These are phyloP conservation scores for Tupiocoris notatus DNA, from an alignment of 2,888 invertebrate genomes.

Conservation along the genomic window DNA sequence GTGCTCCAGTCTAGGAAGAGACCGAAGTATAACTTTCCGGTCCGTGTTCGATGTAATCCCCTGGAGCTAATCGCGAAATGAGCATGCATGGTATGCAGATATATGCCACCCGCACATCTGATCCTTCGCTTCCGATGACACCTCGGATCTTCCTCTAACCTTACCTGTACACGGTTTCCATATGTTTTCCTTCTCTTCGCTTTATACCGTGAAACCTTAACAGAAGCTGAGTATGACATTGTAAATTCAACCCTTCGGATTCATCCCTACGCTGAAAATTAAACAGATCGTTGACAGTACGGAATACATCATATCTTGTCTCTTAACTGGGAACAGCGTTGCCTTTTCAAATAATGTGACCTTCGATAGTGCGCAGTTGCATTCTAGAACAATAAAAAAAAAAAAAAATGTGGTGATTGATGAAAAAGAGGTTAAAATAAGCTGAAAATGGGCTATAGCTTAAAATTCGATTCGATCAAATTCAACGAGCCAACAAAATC, in stretches of 20 bases:
- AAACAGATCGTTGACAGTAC: background rate
- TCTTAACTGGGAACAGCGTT: background rate
- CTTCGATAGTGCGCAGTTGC: too few species aligned
- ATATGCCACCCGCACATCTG: background rate
- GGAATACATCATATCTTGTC: background rate
- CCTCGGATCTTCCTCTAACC: background rate
- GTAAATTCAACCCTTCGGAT: background rate
- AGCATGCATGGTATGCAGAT: conserved; percentile 36
- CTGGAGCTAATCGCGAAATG: conserved; percentile 6
- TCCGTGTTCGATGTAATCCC: background rate
- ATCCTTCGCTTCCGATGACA: background rate
- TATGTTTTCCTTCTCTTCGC: background rate
- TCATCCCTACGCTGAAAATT: background rate
- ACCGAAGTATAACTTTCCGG: too few species aligned
- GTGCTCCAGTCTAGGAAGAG: too few species aligned
- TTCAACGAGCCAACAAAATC: too few species aligned
- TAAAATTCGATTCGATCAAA: too few species aligned
- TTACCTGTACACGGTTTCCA: background rate
- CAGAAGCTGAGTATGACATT: background rate
- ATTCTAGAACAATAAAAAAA: too few species aligned
- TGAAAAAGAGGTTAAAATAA: too few species aligned
- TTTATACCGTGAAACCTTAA: too few species aligned
- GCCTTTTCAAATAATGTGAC: too few species aligned
- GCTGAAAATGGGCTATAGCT: too few species aligned
- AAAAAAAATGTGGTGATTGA: too few species aligned